A percentile compares a stretch with the other conserved stretches of the same genome.
Evolutionary conservation across 2,888 invertebrate genomes (phyloP).

Genomic region (Erannis defoliaria): DNA sequence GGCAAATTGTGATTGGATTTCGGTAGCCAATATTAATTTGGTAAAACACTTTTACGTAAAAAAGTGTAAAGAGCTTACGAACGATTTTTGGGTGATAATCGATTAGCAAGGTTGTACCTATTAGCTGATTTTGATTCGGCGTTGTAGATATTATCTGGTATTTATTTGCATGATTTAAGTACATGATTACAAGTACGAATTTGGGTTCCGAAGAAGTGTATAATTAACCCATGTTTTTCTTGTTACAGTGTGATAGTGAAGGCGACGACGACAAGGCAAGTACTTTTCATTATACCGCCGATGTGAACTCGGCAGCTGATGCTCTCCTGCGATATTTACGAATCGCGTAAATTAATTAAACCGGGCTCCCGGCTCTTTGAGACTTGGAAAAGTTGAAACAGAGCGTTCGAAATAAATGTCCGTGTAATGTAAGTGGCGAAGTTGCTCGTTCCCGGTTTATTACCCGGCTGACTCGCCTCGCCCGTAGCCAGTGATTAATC

Average conservation of each 20-base stretch:
- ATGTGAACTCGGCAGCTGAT: slow-evolving; percentile 53
- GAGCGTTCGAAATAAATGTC: slow-evolving; percentile 80
- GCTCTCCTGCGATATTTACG: slow-evolving; percentile 63
- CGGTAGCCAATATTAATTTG: not conserved
- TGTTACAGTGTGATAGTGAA: slow-evolving; percentile 97
- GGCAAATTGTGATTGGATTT: slow-evolving; percentile 9
- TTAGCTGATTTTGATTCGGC: slow-evolving; percentile 16
- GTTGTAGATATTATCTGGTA: slow-evolving; percentile 23
- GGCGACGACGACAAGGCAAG: slow-evolving; percentile 96
- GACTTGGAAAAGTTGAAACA: slow-evolving; percentile 77
- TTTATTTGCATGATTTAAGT: slow-evolving; percentile 28
- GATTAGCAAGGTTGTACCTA: not conserved
- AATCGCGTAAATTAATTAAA: slow-evolving; percentile 79
- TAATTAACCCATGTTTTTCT: slow-evolving; percentile 66
- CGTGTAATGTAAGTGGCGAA: slow-evolving; percentile 83
- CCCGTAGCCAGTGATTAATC: slow-evolving; percentile 73
- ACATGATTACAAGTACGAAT: not conserved
- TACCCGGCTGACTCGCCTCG: slow-evolving; percentile 67
- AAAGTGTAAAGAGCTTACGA: slow-evolving; percentile 1
- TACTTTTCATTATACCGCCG: slow-evolving; percentile 59
- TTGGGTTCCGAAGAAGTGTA: slow-evolving; percentile 1
- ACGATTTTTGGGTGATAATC: slow-evolving; percentile 17
- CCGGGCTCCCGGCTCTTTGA: slow-evolving; percentile 65
- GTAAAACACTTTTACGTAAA: slow-evolving; percentile 11
- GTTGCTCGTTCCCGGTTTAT: slow-evolving; percentile 80